Conservation (phyloP, 2,113 vertebrate species). For the Leptosomus discolor region DNA sequence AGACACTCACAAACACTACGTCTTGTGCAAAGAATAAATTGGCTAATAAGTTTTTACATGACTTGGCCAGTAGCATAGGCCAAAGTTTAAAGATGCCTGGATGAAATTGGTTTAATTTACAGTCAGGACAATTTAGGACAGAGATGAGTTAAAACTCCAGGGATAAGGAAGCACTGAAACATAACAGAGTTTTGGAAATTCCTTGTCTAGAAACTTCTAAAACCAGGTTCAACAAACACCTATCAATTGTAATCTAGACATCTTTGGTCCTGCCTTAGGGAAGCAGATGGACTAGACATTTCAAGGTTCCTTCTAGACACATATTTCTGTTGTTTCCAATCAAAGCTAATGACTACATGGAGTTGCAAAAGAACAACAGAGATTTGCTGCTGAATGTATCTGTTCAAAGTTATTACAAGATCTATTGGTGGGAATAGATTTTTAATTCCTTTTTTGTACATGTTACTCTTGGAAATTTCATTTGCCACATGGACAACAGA, state of each 20-base stretch:
- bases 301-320: neutral
- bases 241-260: neutral
- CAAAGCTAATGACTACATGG: neutral
- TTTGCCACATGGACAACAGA: neutral
- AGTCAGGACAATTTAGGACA: neutral
- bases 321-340: neutral
- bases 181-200: neutral
- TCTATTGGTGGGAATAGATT: neutral
- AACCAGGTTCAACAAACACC: neutral
- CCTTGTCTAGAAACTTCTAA: neutral
- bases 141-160: neutral
- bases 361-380: neutral
- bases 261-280: neutral
- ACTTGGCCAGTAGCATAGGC: neutral
- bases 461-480: neutral
- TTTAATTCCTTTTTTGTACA: neutral
- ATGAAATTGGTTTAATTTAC: neutral
- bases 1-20: neutral
- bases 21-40: neutral
- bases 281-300: neutral
- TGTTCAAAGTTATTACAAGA: neutral
- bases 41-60: neutral
- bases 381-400: neutral
- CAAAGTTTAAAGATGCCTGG: neutral
- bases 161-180: neutral